Percentiles rank a stretch among this genome's conserved stretches.
Evolutionary conservation across 2,888 invertebrate species (phyloP).

Genomic region (Sesia bembeciformis): DNA sequence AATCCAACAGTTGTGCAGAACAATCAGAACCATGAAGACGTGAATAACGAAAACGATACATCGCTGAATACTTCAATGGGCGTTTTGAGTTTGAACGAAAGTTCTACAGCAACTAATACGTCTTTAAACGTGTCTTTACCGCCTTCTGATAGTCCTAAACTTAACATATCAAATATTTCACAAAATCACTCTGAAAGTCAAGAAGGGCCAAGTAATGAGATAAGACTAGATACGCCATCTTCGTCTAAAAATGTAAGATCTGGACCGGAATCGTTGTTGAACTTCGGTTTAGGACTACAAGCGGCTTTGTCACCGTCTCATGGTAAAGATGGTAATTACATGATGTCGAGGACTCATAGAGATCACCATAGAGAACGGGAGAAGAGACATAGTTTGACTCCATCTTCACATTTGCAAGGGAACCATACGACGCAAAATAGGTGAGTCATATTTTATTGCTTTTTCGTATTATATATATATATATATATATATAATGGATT

Average conservation of each 20-base stretch:
- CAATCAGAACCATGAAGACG: conserved; percentile 21
- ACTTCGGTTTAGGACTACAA: conserved; percentile 52
- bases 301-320: conserved; percentile 59
- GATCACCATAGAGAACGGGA: conserved; percentile 43
- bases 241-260: conserved; percentile 40
- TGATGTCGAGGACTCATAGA: conserved; percentile 33
- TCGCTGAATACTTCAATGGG: conserved; percentile 54
- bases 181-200: conserved; percentile 29
- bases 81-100: conserved; percentile 55
- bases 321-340: conserved; percentile 39
- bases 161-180: conserved; percentile 26
- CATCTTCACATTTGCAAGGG: conserved; percentile 47
- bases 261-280: conserved; percentile 50
- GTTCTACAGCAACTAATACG: conserved; percentile 63
- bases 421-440: conserved; percentile 52
- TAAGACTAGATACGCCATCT: conserved; percentile 41
- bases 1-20: conserved; percentile 30
- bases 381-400: conserved; percentile 74
- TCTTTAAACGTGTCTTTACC: conserved; percentile 58
- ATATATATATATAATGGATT: background rate
- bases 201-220: conserved; percentile 31
- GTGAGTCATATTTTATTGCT: conserved; percentile 21
- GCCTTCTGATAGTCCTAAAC: conserved; percentile 53
- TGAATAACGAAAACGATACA: conserved; percentile 31
- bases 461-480: background rate